Conservation (phyloP, 2,113 vertebrate genomes). For the Panurus biarmicus region DNA sequence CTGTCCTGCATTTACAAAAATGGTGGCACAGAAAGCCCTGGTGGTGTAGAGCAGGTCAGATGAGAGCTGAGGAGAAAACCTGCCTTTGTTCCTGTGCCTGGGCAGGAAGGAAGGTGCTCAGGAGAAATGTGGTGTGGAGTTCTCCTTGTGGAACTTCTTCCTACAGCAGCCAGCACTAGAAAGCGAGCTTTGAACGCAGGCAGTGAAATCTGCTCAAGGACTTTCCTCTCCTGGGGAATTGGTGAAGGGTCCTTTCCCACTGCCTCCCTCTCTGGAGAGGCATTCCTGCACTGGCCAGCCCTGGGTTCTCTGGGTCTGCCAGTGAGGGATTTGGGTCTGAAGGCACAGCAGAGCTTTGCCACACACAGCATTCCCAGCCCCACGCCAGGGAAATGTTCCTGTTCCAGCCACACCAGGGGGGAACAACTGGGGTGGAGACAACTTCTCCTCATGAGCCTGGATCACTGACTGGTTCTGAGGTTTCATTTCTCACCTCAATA, state of each 20-base stretch:
- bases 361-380: not conserved
- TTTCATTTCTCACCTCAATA: conserved; percentile 23
- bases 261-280: not conserved
- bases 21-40: not conserved
- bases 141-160: not conserved
- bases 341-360: fast-evolving
- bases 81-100: not conserved
- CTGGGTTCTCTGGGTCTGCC: not conserved
- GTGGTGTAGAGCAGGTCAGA: not conserved
- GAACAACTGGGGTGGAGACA: not conserved
- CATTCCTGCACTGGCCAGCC: not conserved
- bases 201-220: not conserved
- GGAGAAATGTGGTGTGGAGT: not conserved
- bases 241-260: not conserved
- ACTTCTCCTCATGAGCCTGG: not conserved
- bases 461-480: not conserved
- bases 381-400: fast-evolving
- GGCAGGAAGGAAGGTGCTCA: not conserved
- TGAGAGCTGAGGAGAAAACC: not conserved
- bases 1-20: not conserved
- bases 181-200: fast-evolving
- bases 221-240: not conserved
- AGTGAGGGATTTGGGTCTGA: not conserved
- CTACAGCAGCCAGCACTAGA: not conserved
- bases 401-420: not conserved